These are phyloP conservation scores for Parazoanthus darwini DNA, from an alignment of 92 coral and sea anemone genomes.

Conservation along the genomic window DNA sequence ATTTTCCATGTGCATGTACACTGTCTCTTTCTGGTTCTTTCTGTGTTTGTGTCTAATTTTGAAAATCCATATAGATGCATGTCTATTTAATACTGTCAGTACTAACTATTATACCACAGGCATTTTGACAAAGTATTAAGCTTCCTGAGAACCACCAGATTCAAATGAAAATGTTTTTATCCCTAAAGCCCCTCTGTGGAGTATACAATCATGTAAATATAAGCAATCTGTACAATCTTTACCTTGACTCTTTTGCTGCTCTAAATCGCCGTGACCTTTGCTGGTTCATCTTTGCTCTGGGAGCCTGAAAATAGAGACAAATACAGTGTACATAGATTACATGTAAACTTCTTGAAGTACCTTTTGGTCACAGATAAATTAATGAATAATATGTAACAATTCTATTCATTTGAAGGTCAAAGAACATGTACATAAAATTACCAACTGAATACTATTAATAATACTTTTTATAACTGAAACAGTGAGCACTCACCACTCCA, in stretches of 20 bases:
- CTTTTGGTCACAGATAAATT: neutral
- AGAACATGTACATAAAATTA: conserved; percentile 5
- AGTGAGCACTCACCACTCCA: conserved; percentile 84
- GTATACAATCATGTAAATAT: neutral
- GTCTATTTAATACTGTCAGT: no score
- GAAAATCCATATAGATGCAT: no score
- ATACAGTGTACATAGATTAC: neutral
- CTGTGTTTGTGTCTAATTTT: no score
- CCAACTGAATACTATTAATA: neutral
- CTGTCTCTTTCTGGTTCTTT: no score
- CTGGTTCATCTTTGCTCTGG: conserved; percentile 99
- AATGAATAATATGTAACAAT: no score
- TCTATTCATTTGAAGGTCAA: neutral
- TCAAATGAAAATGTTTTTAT: neutral
- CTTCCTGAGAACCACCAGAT: neutral
- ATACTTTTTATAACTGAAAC: neutral
- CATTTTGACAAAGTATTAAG: no score
- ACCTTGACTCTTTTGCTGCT: conserved; percentile 98
- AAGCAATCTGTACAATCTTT: neutral
- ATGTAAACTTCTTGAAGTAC: neutral
- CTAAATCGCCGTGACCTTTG: conserved; percentile 95
- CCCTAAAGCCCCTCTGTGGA: neutral
- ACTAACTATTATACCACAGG: no score
- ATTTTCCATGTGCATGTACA: no score
- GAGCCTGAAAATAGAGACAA: conserved; percentile 67